Base-by-base conservation (phyloP, 2,113 vertebrate genomes). In the Neodontobutis hainanensis region DNA sequence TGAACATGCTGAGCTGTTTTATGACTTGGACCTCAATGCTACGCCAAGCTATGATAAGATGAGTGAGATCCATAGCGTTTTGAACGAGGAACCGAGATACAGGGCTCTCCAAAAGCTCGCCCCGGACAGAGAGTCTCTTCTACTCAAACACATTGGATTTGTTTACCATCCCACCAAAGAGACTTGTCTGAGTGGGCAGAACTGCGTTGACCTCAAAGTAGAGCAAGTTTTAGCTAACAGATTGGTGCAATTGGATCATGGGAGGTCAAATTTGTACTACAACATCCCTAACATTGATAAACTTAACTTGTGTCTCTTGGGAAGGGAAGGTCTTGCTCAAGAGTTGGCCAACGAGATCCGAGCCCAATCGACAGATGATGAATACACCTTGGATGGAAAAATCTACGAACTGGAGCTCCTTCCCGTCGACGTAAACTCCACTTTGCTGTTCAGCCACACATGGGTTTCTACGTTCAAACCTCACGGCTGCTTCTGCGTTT, bases 131-230 rank as follows among this genome's bases (percentile, higher is more conserved):
- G 96, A 99, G 81, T 99, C 98, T 14, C 95, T 99, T 80, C 89
- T 99, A n/a, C 94, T 99, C 81, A 99, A 99, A 82, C 98, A 99
- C 89, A 99, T 99, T 78, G 98, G 98, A 36, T 99, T 99, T 91
- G 97, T 99, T 85, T 99, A 99, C 93, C 97, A 99, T 79, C 96
- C 97, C 70, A 99, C 98, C 64, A 99, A 98, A 90, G 96, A 99
- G 92, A 99, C 96, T 2, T 99, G 98, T 87, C 94, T 99, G 68
- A 99, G 97, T 84, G 96, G 96, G 82, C 95, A 95, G 70, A 95
- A 95, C 83, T 99, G 98, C 71, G 95, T 92, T 10, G 98, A 99
- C 81, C 92, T 97, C 90, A 98, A 97, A 92, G 97, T 99, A 55
- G 96, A 99, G 64, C 95, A 98, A 70, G 88, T 98, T 68, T 92